These are phyloP conservation scores for Tokudaia muenninki DNA, from an alignment of 2,797 vertebrate genomes.

Conservation along the genomic window DNA sequence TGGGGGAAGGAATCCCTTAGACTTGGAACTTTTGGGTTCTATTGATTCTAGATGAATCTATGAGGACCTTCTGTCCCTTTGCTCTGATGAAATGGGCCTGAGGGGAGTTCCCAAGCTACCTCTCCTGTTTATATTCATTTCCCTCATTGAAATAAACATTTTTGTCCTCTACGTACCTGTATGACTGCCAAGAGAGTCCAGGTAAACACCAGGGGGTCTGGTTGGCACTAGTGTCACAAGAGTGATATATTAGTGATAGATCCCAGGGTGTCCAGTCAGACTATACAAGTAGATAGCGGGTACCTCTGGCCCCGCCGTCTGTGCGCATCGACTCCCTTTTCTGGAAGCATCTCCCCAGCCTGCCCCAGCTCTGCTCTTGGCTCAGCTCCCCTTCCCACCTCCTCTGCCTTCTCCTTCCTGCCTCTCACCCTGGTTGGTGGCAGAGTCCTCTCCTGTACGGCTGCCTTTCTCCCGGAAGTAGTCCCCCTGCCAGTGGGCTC, in stretches of 20 bases:
- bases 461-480: slow-evolving; percentile 35
- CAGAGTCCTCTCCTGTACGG: slow-evolving; percentile 45
- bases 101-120: neutral
- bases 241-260: neutral
- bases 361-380: neutral
- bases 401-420: neutral
- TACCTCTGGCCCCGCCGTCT: neutral
- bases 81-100: neutral
- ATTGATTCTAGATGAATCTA: neutral
- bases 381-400: neutral
- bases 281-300: neutral
- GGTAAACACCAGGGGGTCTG: neutral
- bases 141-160: neutral
- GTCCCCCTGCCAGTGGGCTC: neutral
- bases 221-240: neutral
- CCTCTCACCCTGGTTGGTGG: slow-evolving; percentile 67
- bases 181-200: slow-evolving; percentile 10
- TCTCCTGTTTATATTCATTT: neutral
- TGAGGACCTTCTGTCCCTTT: neutral
- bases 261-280: neutral
- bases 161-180: neutral
- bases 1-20: neutral
- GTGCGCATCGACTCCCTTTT: neutral
- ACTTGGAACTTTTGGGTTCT: neutral
- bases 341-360: neutral